Percentiles rank a stretch among this genome's conserved stretches.
Evolutionary conservation across 2,888 invertebrate species (phyloP).

Genomic region (Emmelina monodactyla): DNA sequence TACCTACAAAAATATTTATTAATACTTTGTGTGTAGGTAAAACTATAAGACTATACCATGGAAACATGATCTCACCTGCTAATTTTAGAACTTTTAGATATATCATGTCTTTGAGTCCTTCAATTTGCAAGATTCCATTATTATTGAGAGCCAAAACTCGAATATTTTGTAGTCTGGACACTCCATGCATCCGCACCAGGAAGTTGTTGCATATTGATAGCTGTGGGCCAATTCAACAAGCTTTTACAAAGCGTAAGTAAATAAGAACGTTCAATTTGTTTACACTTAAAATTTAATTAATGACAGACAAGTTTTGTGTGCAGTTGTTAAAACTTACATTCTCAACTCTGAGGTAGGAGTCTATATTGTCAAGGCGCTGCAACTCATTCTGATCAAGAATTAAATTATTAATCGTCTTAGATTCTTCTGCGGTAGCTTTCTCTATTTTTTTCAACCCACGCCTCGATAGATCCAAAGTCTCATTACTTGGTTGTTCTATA

Average conservation of each 20-base stretch:
- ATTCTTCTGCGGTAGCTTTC: constrained; percentile 74
- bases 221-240: too few relatives aligned
- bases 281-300: too few relatives aligned
- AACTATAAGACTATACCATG: too few relatives aligned
- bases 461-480: constrained; percentile 78
- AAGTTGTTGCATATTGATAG: constrained; percentile 87
- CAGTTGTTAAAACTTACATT: constrained; percentile 70
- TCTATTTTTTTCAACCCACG: constrained; percentile 83
- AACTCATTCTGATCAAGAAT: constrained; percentile 88
- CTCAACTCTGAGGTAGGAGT: constrained; percentile 79
- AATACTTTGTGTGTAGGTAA: too few relatives aligned
- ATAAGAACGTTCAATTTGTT: too few relatives aligned
- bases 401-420: constrained; percentile 72
- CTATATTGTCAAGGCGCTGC: constrained; percentile 86
- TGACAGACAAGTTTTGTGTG: too few relatives aligned
- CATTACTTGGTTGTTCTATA: constrained; percentile 31
- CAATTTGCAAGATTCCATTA: constrained; percentile 88
- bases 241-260: too few relatives aligned
- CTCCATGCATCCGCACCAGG: constrained; percentile 86
- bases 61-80: constrained; percentile 58
- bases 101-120: constrained; percentile 85
- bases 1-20: constrained; percentile 62
- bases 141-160: constrained; percentile 84
- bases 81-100: constrained; percentile 84
- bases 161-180: constrained; percentile 80